Evolutionary conservation across 2,888 invertebrate species (phyloP), one percentile per base, ranked within the genome.

Genomic region (Eubasilissa splendida): DNA sequence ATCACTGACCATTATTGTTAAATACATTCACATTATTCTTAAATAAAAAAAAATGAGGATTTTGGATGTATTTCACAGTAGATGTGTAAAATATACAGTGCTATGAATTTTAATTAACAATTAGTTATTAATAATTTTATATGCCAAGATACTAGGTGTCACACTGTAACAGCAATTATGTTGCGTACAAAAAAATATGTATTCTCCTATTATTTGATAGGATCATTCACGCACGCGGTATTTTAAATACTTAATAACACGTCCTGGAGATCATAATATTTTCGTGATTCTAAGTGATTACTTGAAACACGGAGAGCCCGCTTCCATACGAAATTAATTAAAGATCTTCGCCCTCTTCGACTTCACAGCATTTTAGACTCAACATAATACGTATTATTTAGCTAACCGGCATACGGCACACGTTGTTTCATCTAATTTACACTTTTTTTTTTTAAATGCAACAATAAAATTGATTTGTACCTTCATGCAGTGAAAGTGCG

Each of bases 221-320:
- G 71, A 56, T 71, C 71, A 31, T 56, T 71, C 53, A 53, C 70
- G 70, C 53, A 70, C 70, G 70, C 70, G 53, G 70, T 11, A 31
- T 42, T 65, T 65, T 65, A 65, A 54, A 54, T 70, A 70, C 70
- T 54, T 70, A 70, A 54, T 70, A 14, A 70, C 31, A 53, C 14
- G 22, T 60, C 59, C 59, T 60, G 42, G 4, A 54, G 70, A 70
- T 54, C 70, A 53, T 70, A 11, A 70, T 70, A 70, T 70, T 70
- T 70, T 53, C 42, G 70, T 42, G 9, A 53, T 22, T 54, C 31
- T 31, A 54, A 70, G 70, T 31, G 22, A 11, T 66, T 66, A 50
- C 2, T 66, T 58, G 11, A 11, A n/a, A 50, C 65, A 42, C 65
- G 33, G 50, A 11, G 10, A 12, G 12, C 31, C 42, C 42, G 10